Evolutionary conservation across 2,888 invertebrate genomes (phyloP), one percentile per base, ranked within the genome.

Genomic region (Thymelicus lineola): DNA sequence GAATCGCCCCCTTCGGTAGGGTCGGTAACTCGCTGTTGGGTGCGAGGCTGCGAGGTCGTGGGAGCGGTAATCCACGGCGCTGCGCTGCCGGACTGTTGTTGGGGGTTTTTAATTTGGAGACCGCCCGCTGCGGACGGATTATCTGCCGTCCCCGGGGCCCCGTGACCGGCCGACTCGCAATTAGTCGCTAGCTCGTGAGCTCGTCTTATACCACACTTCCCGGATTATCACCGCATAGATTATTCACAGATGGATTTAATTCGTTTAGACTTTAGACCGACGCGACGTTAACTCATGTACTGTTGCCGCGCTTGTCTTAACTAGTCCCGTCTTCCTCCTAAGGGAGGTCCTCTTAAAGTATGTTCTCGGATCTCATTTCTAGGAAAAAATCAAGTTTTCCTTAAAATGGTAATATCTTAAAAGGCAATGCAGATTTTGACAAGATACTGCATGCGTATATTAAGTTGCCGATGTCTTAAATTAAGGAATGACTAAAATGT

Each of bases 121-220:
- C 89, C 91, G 85, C 93, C 92, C 85, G 91, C 91, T 90, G 93
- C 82, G 91, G 86, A 85, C 82, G 91, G 93, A 93, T 93, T 93
- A 93, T 86, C 87, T 82, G 83, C 28, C 28, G 28, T 28, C 28
- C 28, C 28, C 79, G 61, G 53, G 15, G 53, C 53, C 28, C 63
- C 38, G 48, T 38, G 58, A 57, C 81, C 80, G 83, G 84, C 81
- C 79, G 86, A 84, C 82, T 85, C 77, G 88, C 90, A 92, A 93
- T 93, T 91, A 92, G 92, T 88, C 85, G 81, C 12, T 83, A 64
- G 57, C 36, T 57, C 36, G 36, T 48, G 15, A 67, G 48, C 38
- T 42, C 58, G 65, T 63, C 55, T 61, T 63, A 20, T 58, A 10
- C 28, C 15, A 20, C 9, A 42, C 38, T 63, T 50, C 50, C 69